phyloP scores from a whole-genome alignment of 1,140 invertebrate genomes.

The Micrasema minimum region DNA sequence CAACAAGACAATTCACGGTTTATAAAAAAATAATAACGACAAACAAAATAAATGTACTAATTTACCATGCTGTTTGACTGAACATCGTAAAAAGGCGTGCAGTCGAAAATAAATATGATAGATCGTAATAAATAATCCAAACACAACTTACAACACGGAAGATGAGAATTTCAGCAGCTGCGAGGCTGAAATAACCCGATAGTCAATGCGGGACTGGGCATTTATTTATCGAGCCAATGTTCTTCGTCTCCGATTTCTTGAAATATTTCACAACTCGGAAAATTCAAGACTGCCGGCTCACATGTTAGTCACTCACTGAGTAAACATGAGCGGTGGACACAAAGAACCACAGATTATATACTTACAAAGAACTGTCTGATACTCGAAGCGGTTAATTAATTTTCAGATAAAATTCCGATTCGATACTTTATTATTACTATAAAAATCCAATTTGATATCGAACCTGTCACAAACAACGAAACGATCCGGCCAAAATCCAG shows the following conservation, averaged over 20 bases:
- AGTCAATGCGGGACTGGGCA: slow-evolving; percentile 8
- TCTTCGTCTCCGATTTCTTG: not conserved
- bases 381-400: slow-evolving; percentile 11
- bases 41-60: slow-evolving; percentile 11
- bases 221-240: slow-evolving; percentile 8
- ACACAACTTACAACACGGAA: slow-evolving; percentile 23
- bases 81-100: slow-evolving; percentile 34
- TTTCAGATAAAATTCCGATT: slow-evolving; percentile 19
- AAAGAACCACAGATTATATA: too few relatives aligned
- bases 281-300: slow-evolving; percentile 24
- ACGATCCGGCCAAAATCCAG: not conserved
- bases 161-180: slow-evolving; percentile 23
- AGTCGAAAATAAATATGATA: slow-evolving; percentile 9
- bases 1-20: slow-evolving; percentile 47
- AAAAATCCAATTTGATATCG: slow-evolving; percentile 1
- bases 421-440: slow-evolving; percentile 1
- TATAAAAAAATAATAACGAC: slow-evolving; percentile 27
- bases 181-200: slow-evolving; percentile 17
- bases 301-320: slow-evolving; percentile 32
- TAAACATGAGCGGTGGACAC: slow-evolving; percentile 13
- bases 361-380: slow-evolving; percentile 5
- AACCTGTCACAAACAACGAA: slow-evolving; percentile 29
- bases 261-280: slow-evolving; percentile 9
- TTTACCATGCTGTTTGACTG: slow-evolving; percentile 30
- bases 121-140: slow-evolving; percentile 23